A percentile compares a stretch with the other conserved stretches of the same genome.
Conservation (phyloP, 1,140 invertebrate genomes). For the Hypsibius dujardini region DNA sequence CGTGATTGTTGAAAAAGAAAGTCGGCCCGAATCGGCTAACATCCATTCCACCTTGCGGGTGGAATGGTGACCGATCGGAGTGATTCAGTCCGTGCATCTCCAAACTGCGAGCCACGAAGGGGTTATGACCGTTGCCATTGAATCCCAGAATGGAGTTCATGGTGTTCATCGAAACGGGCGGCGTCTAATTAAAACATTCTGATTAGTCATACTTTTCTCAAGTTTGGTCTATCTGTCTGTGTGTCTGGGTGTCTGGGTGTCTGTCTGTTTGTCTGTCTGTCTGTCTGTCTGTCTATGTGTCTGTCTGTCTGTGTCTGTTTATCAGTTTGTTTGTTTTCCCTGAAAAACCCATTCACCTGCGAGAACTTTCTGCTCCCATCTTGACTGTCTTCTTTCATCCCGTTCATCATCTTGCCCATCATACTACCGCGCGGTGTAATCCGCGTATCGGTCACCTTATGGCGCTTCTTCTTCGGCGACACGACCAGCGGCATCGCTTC, state of each 20-base stretch:
- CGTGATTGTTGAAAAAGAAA: slow-evolving; percentile 4
- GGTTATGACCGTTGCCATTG: neutral
- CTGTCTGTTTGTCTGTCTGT: too few species aligned
- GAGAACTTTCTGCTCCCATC: too few species aligned
- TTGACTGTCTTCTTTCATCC: neutral
- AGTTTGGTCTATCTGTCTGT: too few species aligned
- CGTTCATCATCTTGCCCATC: slow-evolving; percentile 40
- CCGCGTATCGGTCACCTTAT: slow-evolving; percentile 85
- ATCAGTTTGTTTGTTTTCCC: too few species aligned
- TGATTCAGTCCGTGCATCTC: neutral
- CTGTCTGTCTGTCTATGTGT: too few species aligned
- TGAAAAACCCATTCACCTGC: too few species aligned
- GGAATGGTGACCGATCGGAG: slow-evolving; percentile 4
- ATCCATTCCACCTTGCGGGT: neutral
- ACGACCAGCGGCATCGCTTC: slow-evolving; percentile 78
- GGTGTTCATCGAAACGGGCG: too few species aligned
- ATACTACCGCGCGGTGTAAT: slow-evolving; percentile 60
- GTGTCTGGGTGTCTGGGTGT: too few species aligned
- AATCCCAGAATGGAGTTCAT: neutral
- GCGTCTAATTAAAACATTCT: too few species aligned
- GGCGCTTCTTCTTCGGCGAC: slow-evolving; percentile 79
- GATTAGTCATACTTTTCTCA: too few species aligned
- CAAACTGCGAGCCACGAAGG: neutral
- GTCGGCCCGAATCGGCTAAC: neutral
- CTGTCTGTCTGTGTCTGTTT: too few species aligned